A percentile compares a stretch with the other conserved stretches of the same genome.
Conservation (phyloP, 1,140 invertebrate genomes). For the Bombyx mori region DNA sequence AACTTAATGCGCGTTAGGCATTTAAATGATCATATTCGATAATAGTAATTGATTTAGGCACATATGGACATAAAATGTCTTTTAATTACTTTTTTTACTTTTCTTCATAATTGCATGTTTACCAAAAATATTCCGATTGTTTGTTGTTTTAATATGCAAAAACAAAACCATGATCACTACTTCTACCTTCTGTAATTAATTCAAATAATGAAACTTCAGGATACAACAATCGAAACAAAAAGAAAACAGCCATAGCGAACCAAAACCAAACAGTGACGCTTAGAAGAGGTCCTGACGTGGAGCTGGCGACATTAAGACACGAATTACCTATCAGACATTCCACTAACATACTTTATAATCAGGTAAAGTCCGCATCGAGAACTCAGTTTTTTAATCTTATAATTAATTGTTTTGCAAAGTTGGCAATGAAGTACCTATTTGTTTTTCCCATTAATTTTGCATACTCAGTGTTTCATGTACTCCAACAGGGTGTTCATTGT, state of each 20-base stretch:
- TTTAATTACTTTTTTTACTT: too few species aligned
- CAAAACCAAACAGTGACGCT: slow-evolving; percentile 31
- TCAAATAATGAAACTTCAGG: slow-evolving; percentile 19
- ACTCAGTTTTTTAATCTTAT: too few species aligned
- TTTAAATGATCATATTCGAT: too few species aligned
- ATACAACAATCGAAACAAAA: slow-evolving; percentile 69
- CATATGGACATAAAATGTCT: too few species aligned
- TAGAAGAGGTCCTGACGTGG: slow-evolving; percentile 79
- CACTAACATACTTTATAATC: slow-evolving; percentile 84
- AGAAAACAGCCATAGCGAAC: slow-evolving; percentile 70
- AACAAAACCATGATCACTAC: slow-evolving; percentile 8
- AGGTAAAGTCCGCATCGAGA: slow-evolving; percentile 22
- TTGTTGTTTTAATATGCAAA: background rate
- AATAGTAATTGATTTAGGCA: too few species aligned
- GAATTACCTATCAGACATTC: slow-evolving; percentile 80
- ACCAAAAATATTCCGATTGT: too few species aligned
- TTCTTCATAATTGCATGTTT: too few species aligned
- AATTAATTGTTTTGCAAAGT: too few species aligned
- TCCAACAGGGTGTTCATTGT: slow-evolving; percentile 35
- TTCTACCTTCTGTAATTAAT: too few species aligned
- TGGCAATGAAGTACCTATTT: too few species aligned
- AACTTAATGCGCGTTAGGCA: too few species aligned
- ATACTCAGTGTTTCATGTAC: background rate
- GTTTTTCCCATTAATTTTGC: too few species aligned
- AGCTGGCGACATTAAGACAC: slow-evolving; percentile 89